Evolutionary conservation across 2,113 vertebrate species (phyloP).

Genomic region (Condylura cristata): DNA sequence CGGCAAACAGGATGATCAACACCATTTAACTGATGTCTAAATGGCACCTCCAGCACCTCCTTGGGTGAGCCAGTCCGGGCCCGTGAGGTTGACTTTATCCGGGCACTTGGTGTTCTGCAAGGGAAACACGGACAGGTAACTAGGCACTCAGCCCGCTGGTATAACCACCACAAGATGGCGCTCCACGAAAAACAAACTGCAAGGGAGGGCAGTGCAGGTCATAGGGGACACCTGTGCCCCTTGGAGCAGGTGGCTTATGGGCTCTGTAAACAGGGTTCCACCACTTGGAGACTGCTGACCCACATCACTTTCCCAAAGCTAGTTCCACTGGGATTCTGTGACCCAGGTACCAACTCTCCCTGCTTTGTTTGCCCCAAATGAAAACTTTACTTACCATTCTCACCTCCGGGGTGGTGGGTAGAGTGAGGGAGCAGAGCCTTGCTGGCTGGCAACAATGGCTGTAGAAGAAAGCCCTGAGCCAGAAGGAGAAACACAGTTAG

Average conservation of each 20-base stretch:
- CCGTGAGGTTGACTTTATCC: constrained; percentile 91
- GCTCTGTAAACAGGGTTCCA: neutral
- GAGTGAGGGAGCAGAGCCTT: constrained; percentile 91
- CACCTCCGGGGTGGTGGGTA: constrained; percentile 97
- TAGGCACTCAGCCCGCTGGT: neutral
- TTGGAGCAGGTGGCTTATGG: neutral
- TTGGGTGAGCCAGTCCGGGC: constrained; percentile 97
- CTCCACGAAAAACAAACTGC: constrained; percentile 36
- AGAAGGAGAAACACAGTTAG: neutral
- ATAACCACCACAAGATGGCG: constrained; percentile 62
- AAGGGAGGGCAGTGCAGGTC: neutral
- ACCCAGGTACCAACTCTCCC: neutral
- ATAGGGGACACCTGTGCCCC: neutral
- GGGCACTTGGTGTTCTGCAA: constrained; percentile 88
- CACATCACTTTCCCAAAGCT: neutral
- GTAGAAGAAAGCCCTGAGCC: constrained; percentile 95
- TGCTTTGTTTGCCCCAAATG: neutral
- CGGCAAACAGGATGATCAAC: constrained; percentile 90
- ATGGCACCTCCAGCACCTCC: constrained; percentile 89
- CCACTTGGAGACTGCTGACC: neutral
- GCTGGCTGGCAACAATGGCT: constrained; percentile 96
- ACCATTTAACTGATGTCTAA: constrained; percentile 98
- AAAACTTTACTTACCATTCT: constrained; percentile 91
- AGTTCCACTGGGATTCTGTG: neutral
- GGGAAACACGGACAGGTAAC: constrained; percentile 65